These are phyloP conservation scores for Pseudachorutes palmiensis DNA, from an alignment of 1,140 invertebrate species.

Conservation along the genomic window DNA sequence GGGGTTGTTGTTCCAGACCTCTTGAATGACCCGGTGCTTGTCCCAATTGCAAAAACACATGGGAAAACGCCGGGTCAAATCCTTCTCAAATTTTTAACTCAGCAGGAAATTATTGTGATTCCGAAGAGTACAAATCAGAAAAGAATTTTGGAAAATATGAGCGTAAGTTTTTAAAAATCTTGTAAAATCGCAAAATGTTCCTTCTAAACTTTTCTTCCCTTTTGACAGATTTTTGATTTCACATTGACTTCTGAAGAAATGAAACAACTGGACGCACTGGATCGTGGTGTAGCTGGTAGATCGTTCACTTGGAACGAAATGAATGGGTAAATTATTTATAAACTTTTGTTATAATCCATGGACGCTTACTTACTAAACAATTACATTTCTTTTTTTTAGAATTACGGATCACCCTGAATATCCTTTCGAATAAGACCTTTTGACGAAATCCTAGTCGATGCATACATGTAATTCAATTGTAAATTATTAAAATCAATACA, in stretches of 20 bases:
- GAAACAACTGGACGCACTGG: slow-evolving; percentile 39
- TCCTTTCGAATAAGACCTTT: no score
- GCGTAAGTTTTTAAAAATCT: slow-evolving; percentile 18
- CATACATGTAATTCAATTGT: no score
- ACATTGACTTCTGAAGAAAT: slow-evolving; percentile 43
- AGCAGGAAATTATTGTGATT: slow-evolving; percentile 41
- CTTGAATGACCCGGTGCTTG: slow-evolving; percentile 41
- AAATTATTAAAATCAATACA: no score
- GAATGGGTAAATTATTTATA: no score
- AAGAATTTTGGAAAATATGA: slow-evolving; percentile 44
- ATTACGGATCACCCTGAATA: no score
- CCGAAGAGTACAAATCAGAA: slow-evolving; percentile 43
- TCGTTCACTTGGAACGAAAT: no score
- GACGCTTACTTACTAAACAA: no score
- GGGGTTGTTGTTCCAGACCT: slow-evolving; percentile 34
- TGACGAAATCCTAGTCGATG: no score
- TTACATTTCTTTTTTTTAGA: no score
- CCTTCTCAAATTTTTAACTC: slow-evolving; percentile 43
- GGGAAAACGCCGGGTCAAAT: slow-evolving; percentile 44
- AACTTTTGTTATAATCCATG: no score
- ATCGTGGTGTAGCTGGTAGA: no score
- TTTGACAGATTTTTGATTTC: slow-evolving; percentile 43
- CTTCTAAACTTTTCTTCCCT: neutral
- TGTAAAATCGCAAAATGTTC: neutral
- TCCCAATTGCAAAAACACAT: slow-evolving; percentile 40